Evolutionary conservation across 1,140 invertebrate genomes (phyloP).

Genomic region (Druon quercuslanigerum): DNA sequence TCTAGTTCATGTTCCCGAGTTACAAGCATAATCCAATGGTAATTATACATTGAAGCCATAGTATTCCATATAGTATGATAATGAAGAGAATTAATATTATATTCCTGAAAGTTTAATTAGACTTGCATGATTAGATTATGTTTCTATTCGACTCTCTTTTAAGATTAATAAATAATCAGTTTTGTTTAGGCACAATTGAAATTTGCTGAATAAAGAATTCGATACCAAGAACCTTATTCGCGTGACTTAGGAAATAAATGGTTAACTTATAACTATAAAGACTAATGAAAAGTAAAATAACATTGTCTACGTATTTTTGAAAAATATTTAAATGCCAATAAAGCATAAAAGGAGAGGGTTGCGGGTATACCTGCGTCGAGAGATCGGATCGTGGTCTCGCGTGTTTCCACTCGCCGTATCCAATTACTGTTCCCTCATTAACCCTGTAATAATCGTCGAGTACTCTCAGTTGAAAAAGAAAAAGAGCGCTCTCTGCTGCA

Average conservation of each 20-base stretch:
- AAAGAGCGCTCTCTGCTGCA: conserved; percentile 49
- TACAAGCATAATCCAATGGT: no score
- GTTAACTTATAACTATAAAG: no score
- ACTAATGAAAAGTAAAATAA: no score
- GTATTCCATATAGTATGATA: no score
- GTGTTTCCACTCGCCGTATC: conserved; percentile 60
- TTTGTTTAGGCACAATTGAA: not conserved
- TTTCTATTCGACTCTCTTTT: conserved; percentile 2
- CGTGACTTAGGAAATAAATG: no score
- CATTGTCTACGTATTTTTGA: not conserved
- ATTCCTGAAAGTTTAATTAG: no score
- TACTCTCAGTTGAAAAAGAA: conserved; percentile 46
- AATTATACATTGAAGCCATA: no score
- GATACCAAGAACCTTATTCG: no score
- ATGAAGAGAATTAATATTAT: no score
- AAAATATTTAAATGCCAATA: conserved; percentile 13
- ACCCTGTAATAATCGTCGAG: conserved; percentile 67
- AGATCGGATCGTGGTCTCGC: conserved; percentile 53
- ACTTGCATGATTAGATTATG: no score
- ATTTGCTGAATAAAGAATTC: not conserved
- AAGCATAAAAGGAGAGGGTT: conserved; percentile 22
- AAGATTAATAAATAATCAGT: not conserved
- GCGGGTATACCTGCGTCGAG: conserved; percentile 26
- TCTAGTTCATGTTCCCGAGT: no score
- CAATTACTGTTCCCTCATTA: conserved; percentile 70